These are phyloP conservation scores for Diarsia brunnea DNA, from an alignment of 2,888 invertebrate species.

Conservation along the genomic window DNA sequence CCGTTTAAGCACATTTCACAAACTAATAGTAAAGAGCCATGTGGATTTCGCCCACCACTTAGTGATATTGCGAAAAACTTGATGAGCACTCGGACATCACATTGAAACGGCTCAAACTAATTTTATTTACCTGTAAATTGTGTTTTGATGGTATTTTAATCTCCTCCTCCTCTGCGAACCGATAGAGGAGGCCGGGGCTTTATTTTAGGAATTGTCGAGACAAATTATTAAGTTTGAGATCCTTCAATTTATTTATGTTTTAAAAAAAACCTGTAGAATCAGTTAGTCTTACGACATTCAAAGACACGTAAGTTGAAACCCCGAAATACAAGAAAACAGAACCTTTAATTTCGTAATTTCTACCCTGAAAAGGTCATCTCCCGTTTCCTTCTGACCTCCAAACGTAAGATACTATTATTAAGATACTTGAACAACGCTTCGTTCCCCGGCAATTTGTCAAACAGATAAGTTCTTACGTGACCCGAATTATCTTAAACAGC, in stretches of 20 bases:
- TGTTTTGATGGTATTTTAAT: not conserved
- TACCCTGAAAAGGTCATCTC: constrained; percentile 32
- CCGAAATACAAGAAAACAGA: not conserved
- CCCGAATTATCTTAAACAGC: constrained; percentile 85
- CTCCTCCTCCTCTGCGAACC: no score
- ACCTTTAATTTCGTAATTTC: constrained; percentile 21
- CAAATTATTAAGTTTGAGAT: not conserved
- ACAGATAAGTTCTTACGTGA: constrained; percentile 86
- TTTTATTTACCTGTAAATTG: not conserved
- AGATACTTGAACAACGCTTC: constrained; percentile 80
- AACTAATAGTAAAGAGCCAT: not conserved
- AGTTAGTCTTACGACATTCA: not conserved
- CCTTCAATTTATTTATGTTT: not conserved
- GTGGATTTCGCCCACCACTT: not conserved
- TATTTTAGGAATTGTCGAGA: not conserved
- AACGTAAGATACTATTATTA: constrained; percentile 69
- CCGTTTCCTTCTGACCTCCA: constrained; percentile 59
- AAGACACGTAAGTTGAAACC: constrained; percentile 5
- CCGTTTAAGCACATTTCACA: not conserved
- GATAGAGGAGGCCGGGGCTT: not conserved
- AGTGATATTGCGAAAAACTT: not conserved
- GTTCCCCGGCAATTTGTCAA: constrained; percentile 86
- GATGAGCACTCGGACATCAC: not conserved
- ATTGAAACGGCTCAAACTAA: not conserved
- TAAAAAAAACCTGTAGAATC: not conserved